Percentiles rank a stretch among this genome's conserved stretches.
Evolutionary conservation across 2,888 invertebrate species (phyloP).

Genomic region (Achlya flavicornis): DNA sequence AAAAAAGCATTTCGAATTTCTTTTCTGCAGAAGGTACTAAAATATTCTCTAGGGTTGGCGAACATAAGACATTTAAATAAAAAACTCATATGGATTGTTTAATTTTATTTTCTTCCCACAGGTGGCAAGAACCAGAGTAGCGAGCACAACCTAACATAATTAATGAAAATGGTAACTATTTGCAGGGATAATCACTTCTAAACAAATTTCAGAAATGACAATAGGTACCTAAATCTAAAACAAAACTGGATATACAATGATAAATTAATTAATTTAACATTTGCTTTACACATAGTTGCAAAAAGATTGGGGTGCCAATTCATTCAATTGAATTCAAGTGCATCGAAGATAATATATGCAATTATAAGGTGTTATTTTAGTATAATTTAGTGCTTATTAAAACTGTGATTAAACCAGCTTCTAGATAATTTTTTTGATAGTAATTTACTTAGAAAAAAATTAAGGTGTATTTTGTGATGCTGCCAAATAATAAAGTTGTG

Average conservation of each 20-base stretch:
- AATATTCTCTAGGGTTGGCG: conserved; percentile 14
- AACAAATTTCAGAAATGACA: conserved; percentile 36
- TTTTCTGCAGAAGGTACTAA: not conserved
- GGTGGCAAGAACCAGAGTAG: conserved; percentile 81
- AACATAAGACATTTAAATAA: conserved; percentile 48
- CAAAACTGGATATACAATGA: not conserved
- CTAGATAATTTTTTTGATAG: not conserved
- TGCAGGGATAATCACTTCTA: conserved; percentile 77
- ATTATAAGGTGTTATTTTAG: not conserved
- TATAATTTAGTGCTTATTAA: conserved; percentile 2
- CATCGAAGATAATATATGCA: not conserved
- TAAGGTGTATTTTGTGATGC: conserved; percentile 21
- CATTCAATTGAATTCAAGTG: not conserved
- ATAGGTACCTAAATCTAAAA: conserved; percentile 10
- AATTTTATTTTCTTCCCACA: conserved; percentile 79
- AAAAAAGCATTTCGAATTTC: conserved; percentile 18
- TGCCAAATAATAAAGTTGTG: conserved; percentile 48
- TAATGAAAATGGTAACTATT: conserved; percentile 81
- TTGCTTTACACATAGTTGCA: conserved; percentile 1
- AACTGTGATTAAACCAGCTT: not conserved
- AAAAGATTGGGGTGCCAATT: conserved; percentile 8
- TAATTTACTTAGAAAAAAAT: not conserved
- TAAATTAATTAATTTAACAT: not conserved
- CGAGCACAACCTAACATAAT: conserved; percentile 74
- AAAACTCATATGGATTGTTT: conserved; percentile 64